Evolutionary conservation across 2,797 vertebrate species (phyloP).

Genomic region (Hephaestus fuliginosus): DNA sequence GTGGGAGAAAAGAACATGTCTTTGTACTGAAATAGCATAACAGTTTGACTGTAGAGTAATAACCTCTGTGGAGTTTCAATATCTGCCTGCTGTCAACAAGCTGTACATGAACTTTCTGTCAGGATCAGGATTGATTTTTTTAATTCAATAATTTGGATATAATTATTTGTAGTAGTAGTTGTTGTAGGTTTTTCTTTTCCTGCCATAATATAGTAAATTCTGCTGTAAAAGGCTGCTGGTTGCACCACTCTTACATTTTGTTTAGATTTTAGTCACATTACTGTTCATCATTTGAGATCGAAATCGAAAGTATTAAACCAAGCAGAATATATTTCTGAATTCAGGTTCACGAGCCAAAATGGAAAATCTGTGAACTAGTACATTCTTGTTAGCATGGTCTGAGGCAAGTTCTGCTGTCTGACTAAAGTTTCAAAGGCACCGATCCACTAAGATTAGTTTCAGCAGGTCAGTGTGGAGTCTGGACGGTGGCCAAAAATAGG

Average conservation of each 20-base stretch:
- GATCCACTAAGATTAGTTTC: conserved; percentile 54
- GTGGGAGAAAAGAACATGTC: conserved; percentile 17
- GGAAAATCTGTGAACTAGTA: neutral
- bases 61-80: conserved; percentile 42
- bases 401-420: conserved; percentile 31
- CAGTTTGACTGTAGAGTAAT: conserved; percentile 45
- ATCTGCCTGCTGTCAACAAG: conserved; percentile 35
- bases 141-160: conserved; percentile 6
- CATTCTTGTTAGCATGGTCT: conserved; percentile 28
- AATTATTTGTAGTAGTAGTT: conserved; percentile 6
- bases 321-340: neutral
- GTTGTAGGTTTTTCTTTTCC: neutral
- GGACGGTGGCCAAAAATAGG: conserved; percentile 42
- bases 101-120: conserved; percentile 26
- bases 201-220: conserved; percentile 11
- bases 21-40: conserved; percentile 39
- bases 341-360: neutral
- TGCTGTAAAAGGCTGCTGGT: conserved; percentile 2
- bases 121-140: conserved; percentile 20
- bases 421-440: conserved; percentile 61
- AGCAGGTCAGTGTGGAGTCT: conserved; percentile 45
- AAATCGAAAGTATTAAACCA: neutral
- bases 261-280: neutral
- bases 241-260: neutral
- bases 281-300: neutral